Conservation (phyloP, 2,113 vertebrate species). For the Lagopus muta region DNA sequence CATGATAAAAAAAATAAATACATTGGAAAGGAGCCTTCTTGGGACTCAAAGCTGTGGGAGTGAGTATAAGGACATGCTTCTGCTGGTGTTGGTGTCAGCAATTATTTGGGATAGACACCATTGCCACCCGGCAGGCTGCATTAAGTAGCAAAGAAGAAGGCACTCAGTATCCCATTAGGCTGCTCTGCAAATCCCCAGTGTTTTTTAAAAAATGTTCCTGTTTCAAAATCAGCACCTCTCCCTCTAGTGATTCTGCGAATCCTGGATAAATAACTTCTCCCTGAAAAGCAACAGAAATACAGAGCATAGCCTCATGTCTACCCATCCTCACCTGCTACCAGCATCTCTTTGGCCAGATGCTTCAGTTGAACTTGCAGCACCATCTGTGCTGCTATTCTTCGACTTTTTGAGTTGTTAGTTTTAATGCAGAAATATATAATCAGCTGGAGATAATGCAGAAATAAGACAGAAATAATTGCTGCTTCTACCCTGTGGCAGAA, state of each 20-base stretch:
- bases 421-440: not conserved
- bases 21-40: not conserved
- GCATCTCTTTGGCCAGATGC: not conserved
- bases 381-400: not conserved
- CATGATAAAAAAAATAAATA: not conserved
- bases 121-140: not conserved
- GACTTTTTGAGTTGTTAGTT: not conserved
- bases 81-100: not conserved
- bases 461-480: not conserved
- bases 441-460: not conserved
- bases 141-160: not conserved
- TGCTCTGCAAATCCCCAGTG: not conserved
- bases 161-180: not conserved
- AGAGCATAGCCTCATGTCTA: accelerated
- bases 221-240: not conserved
- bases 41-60: not conserved
- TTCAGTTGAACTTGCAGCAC: not conserved
- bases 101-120: not conserved
- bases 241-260: not conserved
- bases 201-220: not conserved
- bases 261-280: not conserved
- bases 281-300: not conserved
- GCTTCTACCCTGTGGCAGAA: not conserved
- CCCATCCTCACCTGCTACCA: not conserved
- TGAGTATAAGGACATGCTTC: not conserved